Base-by-base conservation (phyloP, 1,140 invertebrate species). In the Magallana ariakensis region DNA sequence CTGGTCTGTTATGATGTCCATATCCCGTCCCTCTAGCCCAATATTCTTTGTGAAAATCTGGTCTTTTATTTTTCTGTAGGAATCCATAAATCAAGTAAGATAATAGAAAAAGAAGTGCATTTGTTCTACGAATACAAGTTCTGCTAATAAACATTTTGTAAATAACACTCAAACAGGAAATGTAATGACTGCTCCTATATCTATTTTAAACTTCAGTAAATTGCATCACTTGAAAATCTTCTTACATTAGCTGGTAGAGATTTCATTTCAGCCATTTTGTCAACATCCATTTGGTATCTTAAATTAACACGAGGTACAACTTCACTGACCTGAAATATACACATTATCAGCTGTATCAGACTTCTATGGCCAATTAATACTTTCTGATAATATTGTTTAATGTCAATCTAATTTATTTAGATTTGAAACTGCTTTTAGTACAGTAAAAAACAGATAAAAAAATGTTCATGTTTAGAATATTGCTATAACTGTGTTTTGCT, bases 21-120 rank as follows among this genome's bases (percentile, higher is more conserved):
- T 92, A 94, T 4, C 93, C 93, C 33, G 90, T 90, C n/a, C 93
- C 93, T 60, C 85, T 87, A 22, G 92, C 91, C 91, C 91, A 92
- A 58, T 90, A 92, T 70, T 92, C 90, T 13, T 88, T 86, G 13
- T 84, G 81, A 19, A 88, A 86, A 4, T 87, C 66, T 33, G 54
- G 53, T 54, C 46, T 82, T 75, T n/a, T 15, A n/a, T 80, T 80
- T 19, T 11, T 82, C 80, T 55, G 46, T 82, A 11, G n/a, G 15
- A 54, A 55, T 16, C 53, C 19, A 56, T n/a, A 82, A 55, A 19
- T n/a, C 3, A 55, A 10, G 15, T 54, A 3, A 55, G 54, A 6
- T 80, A 33, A 19, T 80, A 3, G 15, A 6, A n/a, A 22, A 8
- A 80, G 13, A 7, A 80, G 19, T 19, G 11, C 11, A 60, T 62